Evolutionary conservation across 2,113 vertebrate genomes (phyloP), one percentile per base, ranked within the genome.

Genomic region (Cebidichthys violaceus): DNA sequence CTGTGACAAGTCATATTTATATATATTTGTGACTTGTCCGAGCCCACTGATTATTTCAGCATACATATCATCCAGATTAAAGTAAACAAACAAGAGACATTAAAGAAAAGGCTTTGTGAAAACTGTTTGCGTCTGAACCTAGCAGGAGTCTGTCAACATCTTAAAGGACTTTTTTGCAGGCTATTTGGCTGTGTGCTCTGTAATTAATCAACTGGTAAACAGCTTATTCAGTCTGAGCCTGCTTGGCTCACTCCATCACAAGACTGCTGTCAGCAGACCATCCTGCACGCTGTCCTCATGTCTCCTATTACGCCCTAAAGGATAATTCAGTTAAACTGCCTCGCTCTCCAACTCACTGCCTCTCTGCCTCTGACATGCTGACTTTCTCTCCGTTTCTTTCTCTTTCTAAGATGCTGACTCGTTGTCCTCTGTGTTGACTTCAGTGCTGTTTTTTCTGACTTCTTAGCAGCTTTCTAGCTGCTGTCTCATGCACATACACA

Each of bases 261-360:
- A 93, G 94, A 92, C 90, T 62, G 73, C 75, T 75, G 91, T 95
- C 92, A 95, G 90, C 90, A 94, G 93, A 94, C 85, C 9, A 14
- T 84, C 85, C 89, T 83, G 70, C 85, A 18, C 70, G 77, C 75
- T 69, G 59, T 33, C 90, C 87, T 90, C 90, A 91, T 3, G 91
- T 81, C 90, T 89, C 77, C 85, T n/a, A 92, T 94, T 93, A 92
- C 37, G 7, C 17, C 47, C 71, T 68, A 45, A 84, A 77, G 84
- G 72, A 77, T 91, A 88, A 92, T 86, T 89, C 71, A 65, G 31
- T 94, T 93, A 92, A 81, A 86, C 9, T 9, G 14, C 13, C 77
- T 79, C 18, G 0, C 8, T 82, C 72, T 74, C 59, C 54, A 29
- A 13, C 79, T 85, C 67, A 73, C 76, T 77, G 60, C 64, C 57